Conservation (phyloP, 2,888 invertebrate species). For the Meteorus cinctellus region DNA sequence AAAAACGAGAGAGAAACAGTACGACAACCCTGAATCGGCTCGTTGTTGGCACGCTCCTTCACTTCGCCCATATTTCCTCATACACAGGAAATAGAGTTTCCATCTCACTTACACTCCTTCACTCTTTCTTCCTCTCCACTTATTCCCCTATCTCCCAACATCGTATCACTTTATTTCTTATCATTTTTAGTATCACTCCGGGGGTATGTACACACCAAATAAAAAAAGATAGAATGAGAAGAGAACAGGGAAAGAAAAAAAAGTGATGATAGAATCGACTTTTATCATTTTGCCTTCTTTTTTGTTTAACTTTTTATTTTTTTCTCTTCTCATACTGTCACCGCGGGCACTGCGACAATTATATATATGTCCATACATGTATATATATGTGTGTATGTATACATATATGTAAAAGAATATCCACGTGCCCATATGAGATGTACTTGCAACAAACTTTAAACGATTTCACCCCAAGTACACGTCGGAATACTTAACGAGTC, state of each 20-base stretch:
- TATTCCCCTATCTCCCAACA: slow-evolving; percentile 25
- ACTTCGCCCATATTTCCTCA: slow-evolving; percentile 35
- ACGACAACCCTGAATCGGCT: slow-evolving; percentile 58
- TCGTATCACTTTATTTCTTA: slow-evolving; percentile 32
- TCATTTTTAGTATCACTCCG: slow-evolving; percentile 35
- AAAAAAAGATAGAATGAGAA: neutral
- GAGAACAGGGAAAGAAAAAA: slow-evolving; percentile 11
- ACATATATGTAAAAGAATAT: neutral
- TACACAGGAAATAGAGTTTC: slow-evolving; percentile 40
- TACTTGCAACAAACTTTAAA: slow-evolving; percentile 28
- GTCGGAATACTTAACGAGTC: slow-evolving; percentile 48
- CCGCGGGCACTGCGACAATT: neutral
- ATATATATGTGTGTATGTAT: neutral
- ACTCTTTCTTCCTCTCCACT: neutral
- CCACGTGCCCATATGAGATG: slow-evolving; percentile 36
- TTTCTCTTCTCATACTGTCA: neutral
- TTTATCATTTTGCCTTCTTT: slow-evolving; percentile 27
- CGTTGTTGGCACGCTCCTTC: slow-evolving; percentile 56
- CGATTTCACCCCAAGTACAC: slow-evolving; percentile 39
- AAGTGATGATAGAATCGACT: slow-evolving; percentile 20
- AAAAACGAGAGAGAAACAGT: slow-evolving; percentile 4
- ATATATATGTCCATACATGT: no score
- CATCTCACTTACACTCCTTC: neutral
- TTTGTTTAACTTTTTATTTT: slow-evolving; percentile 9
- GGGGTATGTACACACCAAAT: slow-evolving; percentile 22